These are phyloP conservation scores for Drosophila fungiperda DNA, from an alignment of 2,888 invertebrate species.

Conservation along the genomic window DNA sequence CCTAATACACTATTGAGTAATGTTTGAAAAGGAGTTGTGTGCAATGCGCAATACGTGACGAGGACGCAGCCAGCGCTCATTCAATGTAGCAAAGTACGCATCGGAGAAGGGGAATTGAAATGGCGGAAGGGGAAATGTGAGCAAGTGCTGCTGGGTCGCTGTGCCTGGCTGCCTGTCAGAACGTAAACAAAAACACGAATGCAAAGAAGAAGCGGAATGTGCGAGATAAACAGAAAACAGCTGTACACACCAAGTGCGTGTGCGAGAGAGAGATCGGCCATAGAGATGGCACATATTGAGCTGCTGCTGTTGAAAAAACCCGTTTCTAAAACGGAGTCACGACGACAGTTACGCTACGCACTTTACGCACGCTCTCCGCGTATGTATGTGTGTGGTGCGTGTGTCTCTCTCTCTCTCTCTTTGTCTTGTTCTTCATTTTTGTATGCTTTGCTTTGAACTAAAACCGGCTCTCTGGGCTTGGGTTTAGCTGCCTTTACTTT, in stretches of 20 bases:
- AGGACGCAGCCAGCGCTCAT: slow-evolving; percentile 29
- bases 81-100: slow-evolving; percentile 47
- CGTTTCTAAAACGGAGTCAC: slow-evolving; percentile 62
- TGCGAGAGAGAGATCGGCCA: slow-evolving; percentile 7
- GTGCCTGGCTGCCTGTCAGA: slow-evolving; percentile 64
- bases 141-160: slow-evolving; percentile 32
- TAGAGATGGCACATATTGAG: slow-evolving; percentile 11
- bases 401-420: background rate
- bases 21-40: slow-evolving; percentile 9
- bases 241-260: slow-evolving; percentile 71
- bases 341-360: slow-evolving; percentile 79
- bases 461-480: slow-evolving; percentile 70
- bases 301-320: slow-evolving; percentile 53
- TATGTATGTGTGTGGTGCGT: slow-evolving; percentile 11
- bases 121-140: background rate
- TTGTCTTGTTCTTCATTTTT: slow-evolving; percentile 27
- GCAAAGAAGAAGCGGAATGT: slow-evolving; percentile 78
- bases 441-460: slow-evolving; percentile 64
- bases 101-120: background rate
- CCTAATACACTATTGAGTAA: slow-evolving; percentile 57
- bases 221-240: slow-evolving; percentile 81
- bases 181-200: slow-evolving; percentile 81
- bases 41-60: slow-evolving; percentile 37
- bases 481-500: slow-evolving; percentile 18
- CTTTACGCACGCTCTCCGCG: slow-evolving; percentile 75